These are phyloP conservation scores for Mayetiola destructor DNA, from an alignment of 2,888 invertebrate species.

Conservation along the genomic window DNA sequence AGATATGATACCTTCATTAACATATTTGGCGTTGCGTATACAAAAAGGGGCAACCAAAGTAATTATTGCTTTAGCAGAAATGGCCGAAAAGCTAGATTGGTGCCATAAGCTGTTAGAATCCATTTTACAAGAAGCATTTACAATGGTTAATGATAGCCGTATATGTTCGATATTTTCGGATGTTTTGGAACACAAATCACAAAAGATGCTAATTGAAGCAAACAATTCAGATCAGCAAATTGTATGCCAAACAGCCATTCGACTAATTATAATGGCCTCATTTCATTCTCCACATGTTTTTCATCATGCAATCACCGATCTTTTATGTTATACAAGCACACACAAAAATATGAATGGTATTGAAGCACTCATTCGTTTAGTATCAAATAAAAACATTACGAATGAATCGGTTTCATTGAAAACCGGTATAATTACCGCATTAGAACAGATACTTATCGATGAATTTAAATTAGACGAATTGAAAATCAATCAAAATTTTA, in stretches of 20 bases:
- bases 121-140: conserved; percentile 47
- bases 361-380: conserved; percentile 30
- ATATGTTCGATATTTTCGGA: conserved; percentile 40
- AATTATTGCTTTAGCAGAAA: conserved; percentile 27
- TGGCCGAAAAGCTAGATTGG: conserved; percentile 31
- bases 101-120: conserved; percentile 40
- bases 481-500: conserved; percentile 30
- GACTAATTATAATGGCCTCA: conserved; percentile 40
- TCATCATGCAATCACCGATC: conserved; percentile 32
- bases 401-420: conserved; percentile 30
- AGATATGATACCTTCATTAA: conserved; percentile 32
- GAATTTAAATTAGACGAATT: conserved; percentile 23
- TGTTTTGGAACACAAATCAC: conserved; percentile 42
- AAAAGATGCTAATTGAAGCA: conserved; percentile 38
- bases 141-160: conserved; percentile 36
- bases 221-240: conserved; percentile 39
- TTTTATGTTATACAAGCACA: conserved; percentile 27
- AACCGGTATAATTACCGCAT: conserved; percentile 31
- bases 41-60: conserved; percentile 30
- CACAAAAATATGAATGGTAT: conserved; percentile 25
- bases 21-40: conserved; percentile 29
- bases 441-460: conserved; percentile 30
- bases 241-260: conserved; percentile 44
- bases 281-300: conserved; percentile 33
- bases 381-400: conserved; percentile 30